phyloP scores from a whole-genome alignment of 2,888 invertebrate species.

The Gortyna flavago region DNA sequence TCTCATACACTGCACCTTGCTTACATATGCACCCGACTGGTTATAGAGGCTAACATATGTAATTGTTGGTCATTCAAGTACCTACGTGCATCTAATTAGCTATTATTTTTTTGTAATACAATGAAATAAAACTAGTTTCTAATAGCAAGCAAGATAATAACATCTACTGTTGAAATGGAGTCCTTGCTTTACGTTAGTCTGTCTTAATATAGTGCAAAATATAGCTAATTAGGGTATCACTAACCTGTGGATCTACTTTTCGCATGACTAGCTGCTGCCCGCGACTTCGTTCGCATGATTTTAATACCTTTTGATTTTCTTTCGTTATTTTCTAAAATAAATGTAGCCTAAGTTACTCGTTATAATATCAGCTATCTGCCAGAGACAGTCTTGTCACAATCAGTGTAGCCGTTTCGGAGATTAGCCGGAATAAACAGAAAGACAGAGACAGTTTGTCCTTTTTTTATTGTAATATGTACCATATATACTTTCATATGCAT shows the following conservation, averaged over 20 bases:
- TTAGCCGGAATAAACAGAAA: too few relatives aligned
- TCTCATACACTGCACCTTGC: slow-evolving; percentile 37
- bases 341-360: too few relatives aligned
- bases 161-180: background rate
- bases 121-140: slow-evolving; percentile 27
- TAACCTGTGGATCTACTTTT: background rate
- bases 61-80: slow-evolving; percentile 36
- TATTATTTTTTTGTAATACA: slow-evolving; percentile 42
- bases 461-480: too few relatives aligned
- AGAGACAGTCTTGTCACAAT: too few relatives aligned
- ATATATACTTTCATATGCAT: too few relatives aligned
- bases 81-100: slow-evolving; percentile 31
- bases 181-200: background rate
- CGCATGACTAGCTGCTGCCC: background rate
- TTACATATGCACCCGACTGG: slow-evolving; percentile 45
- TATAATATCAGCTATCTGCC: too few relatives aligned
- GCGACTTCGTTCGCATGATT: background rate
- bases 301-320: background rate
- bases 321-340: background rate
- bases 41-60: slow-evolving; percentile 42
- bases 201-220: background rate
- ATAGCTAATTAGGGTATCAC: background rate
- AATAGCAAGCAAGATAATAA: slow-evolving; percentile 9
- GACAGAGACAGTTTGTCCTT: too few relatives aligned
- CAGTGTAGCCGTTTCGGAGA: too few relatives aligned